Evolutionary conservation across 2,113 vertebrate genomes (phyloP).

Genomic region (Spilogale gracilis): DNA sequence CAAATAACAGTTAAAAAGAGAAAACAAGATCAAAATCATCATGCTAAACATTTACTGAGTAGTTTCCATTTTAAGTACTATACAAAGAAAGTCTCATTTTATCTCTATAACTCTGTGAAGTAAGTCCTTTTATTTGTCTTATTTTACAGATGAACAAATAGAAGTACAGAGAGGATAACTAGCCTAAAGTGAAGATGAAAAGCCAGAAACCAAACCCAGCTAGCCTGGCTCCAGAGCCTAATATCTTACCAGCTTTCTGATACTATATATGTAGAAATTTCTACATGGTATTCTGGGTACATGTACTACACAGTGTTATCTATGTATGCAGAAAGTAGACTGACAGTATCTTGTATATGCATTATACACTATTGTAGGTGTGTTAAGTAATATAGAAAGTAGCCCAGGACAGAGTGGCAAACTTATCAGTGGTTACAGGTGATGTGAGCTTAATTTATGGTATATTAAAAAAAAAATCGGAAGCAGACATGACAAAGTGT

Average conservation of each 20-base stretch:
- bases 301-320: not conserved
- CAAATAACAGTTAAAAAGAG: not conserved
- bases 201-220: not conserved
- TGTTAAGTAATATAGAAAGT: not conserved
- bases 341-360: not conserved
- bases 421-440: not conserved
- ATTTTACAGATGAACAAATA: not conserved
- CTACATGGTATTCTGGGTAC: not conserved
- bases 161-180: slow-evolving; percentile 18
- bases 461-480: not conserved
- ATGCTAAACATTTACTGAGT: not conserved
- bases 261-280: not conserved
- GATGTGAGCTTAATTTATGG: not conserved
- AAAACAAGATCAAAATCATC: not conserved
- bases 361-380: not conserved
- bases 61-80: not conserved
- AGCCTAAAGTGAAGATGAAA: slow-evolving; percentile 10
- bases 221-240: not conserved
- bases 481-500: not conserved
- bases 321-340: not conserved
- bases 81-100: not conserved
- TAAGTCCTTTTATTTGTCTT: not conserved
- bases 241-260: not conserved
- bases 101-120: not conserved
- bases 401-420: not conserved